Percentiles rank a stretch among this genome's conserved stretches.
These are phyloP conservation scores for Sinocyclocheilus anshuiensis DNA, from an alignment of 2,113 vertebrate species.

Conservation along the genomic window DNA sequence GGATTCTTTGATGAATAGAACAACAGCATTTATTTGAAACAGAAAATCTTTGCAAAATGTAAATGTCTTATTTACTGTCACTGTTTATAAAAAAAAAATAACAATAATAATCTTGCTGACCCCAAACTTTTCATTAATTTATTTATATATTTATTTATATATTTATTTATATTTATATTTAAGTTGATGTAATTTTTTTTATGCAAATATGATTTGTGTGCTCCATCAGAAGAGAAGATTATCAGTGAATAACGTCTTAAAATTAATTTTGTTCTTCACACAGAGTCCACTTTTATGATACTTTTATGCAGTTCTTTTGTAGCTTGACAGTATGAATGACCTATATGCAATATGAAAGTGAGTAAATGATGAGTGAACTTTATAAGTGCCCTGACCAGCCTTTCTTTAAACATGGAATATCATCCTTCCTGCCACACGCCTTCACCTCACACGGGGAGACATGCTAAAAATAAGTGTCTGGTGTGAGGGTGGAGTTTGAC, in stretches of 20 bases:
- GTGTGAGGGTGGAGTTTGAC: conserved; percentile 46
- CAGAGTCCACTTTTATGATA: not conserved
- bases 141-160: no score
- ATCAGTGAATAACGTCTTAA: not conserved
- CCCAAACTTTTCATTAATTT: no score
- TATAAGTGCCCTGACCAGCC: conserved; percentile 12
- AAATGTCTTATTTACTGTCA: not conserved
- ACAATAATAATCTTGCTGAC: no score
- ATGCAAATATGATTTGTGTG: no score
- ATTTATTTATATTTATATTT: no score
- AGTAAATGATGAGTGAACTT: not conserved
- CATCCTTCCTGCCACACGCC: not conserved
- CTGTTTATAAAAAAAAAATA: no score
- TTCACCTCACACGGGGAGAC: conserved; percentile 24
- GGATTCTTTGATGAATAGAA: no score
- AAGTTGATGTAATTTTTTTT: no score
- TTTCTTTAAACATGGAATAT: conserved; percentile 24
- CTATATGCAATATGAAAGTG: not conserved
- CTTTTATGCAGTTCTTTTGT: not conserved
- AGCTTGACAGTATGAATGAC: not conserved
- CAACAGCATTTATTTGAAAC: no score
- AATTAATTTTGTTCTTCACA: not conserved
- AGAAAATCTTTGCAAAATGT: not conserved
- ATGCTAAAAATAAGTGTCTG: conserved; percentile 58
- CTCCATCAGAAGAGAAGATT: not conserved